Percentiles rank a stretch among this genome's conserved stretches.
Evolutionary conservation across 2,888 invertebrate species (phyloP).

Genomic region (Heteromyza rotundicornis): DNA sequence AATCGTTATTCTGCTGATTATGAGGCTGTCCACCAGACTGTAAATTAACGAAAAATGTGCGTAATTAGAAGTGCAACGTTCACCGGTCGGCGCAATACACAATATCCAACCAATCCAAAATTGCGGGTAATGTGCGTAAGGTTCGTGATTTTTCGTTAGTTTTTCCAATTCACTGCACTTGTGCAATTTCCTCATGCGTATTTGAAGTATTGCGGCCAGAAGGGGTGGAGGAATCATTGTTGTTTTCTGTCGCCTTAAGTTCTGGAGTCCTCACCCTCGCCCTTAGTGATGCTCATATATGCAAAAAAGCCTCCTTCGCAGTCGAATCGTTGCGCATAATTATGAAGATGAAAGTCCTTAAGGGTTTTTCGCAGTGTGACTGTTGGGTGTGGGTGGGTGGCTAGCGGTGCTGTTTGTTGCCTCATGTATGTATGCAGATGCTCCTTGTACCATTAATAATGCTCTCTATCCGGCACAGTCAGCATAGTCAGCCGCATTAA

Average conservation of each 20-base stretch:
- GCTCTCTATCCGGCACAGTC: slow-evolving; percentile 47
- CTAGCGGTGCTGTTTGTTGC: slow-evolving; percentile 38
- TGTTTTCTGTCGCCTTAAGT: neutral
- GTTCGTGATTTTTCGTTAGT: neutral
- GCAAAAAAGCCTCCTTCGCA: neutral
- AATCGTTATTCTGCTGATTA: neutral
- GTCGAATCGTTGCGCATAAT: slow-evolving; percentile 33
- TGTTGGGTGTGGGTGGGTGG: neutral
- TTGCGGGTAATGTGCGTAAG: neutral
- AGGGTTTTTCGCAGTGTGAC: no score
- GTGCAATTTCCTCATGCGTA: neutral
- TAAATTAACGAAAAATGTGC: neutral
- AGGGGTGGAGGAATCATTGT: neutral
- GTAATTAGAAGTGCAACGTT: neutral
- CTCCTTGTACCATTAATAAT: slow-evolving; percentile 49
- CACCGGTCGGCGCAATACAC: no score
- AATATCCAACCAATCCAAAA: no score
- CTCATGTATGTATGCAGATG: slow-evolving; percentile 21
- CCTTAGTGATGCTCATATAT: neutral
- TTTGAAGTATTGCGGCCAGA: neutral
- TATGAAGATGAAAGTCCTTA: slow-evolving; percentile 52
- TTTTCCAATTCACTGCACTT: neutral
- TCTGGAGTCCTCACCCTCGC: neutral
- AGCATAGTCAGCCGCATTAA: no score
- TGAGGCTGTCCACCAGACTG: neutral